phyloP scores from a whole-genome alignment of 2,888 invertebrate species.

The Noctua janthina region DNA sequence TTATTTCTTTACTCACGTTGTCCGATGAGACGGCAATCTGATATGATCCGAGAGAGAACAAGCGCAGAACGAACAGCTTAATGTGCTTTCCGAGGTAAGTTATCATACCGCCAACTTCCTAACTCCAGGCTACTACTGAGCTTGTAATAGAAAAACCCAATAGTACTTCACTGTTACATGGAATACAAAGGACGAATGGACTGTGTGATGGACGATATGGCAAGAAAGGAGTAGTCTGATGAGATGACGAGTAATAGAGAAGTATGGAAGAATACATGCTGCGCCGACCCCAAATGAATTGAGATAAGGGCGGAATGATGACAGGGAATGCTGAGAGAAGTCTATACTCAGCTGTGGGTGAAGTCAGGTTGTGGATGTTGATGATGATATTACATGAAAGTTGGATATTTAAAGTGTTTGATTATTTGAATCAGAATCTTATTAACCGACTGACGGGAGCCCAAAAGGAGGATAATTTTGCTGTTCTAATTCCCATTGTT shows the following conservation, averaged over 20 bases:
- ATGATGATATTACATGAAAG: background rate
- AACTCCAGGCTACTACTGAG: too few relatives aligned
- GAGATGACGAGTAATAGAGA: too few relatives aligned
- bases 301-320: background rate
- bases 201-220: too few relatives aligned
- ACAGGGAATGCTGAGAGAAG: background rate
- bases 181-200: background rate
- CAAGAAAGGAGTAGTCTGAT: too few relatives aligned
- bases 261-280: too few relatives aligned
- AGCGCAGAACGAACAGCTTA: too few relatives aligned
- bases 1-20: too few relatives aligned
- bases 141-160: too few relatives aligned
- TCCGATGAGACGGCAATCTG: too few relatives aligned
- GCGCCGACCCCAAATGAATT: background rate
- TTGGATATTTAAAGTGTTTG: background rate
- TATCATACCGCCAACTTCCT: too few relatives aligned
- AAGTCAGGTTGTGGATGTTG: background rate
- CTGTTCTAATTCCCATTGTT: background rate
- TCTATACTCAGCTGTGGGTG: background rate
- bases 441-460: background rate
- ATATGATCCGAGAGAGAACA: too few relatives aligned
- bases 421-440: background rate
- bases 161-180: background rate
- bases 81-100: too few relatives aligned
- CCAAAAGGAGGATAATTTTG: background rate